Evolutionary conservation across 2,888 invertebrate genomes (phyloP).

Genomic region (Meteorus cinctellus): DNA sequence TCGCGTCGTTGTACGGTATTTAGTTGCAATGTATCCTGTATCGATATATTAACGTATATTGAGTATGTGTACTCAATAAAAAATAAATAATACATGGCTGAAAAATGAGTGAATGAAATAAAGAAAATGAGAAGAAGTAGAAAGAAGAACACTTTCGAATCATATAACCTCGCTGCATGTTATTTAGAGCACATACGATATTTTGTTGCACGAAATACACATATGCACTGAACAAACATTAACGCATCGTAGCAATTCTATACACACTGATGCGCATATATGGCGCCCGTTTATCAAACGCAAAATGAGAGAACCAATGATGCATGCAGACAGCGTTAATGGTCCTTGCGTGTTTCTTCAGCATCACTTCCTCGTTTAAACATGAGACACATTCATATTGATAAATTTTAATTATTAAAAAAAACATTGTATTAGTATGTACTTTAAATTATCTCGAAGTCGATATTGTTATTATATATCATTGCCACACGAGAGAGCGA

Average conservation of each 20-base stretch:
- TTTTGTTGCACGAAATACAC: constrained; percentile 12
- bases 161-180: neutral
- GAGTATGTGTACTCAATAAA: constrained; percentile 4
- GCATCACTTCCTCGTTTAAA: constrained; percentile 18
- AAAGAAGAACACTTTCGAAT: constrained; percentile 1
- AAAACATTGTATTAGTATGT: neutral
- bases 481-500: too few species aligned
- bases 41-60: constrained; percentile 48
- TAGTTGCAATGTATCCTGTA: constrained; percentile 43
- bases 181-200: constrained; percentile 18
- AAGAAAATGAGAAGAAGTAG: neutral
- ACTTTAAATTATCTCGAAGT: neutral
- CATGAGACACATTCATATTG: constrained; percentile 1
- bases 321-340: constrained; percentile 7
- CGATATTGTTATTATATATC: neutral
- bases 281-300: constrained; percentile 8
- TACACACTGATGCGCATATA: neutral
- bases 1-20: constrained; percentile 50
- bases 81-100: neutral
- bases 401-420: neutral
- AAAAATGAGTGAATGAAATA: neutral
- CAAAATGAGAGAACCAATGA: constrained; percentile 27
- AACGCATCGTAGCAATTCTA: constrained; percentile 10
- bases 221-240: neutral
- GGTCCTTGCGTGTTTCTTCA: constrained; percentile 8